Conservation (phyloP, 2,888 invertebrate genomes). For the Lumbricus terrestris region DNA sequence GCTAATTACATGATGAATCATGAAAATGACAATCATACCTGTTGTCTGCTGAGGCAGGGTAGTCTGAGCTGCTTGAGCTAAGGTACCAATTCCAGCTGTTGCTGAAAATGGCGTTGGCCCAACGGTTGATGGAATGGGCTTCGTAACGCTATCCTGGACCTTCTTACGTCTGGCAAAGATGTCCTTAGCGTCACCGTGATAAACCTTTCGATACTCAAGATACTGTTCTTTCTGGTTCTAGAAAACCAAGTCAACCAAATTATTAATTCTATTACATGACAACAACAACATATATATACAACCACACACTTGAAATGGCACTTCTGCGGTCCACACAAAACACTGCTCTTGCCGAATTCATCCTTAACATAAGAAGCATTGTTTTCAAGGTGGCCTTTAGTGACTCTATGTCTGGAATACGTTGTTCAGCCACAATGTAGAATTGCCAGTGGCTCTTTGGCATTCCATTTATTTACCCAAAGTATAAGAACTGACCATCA, state of each 20-base stretch:
- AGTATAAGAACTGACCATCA: too few relatives aligned
- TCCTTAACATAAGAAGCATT: too few relatives aligned
- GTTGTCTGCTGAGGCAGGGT: constrained; percentile 51
- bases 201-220: constrained; percentile 75
- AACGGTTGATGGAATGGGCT: constrained; percentile 34
- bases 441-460: too few relatives aligned
- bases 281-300: too few relatives aligned
- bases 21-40: not conserved
- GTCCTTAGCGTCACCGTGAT: constrained; percentile 74
- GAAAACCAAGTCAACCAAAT: not conserved
- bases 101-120: constrained; percentile 57
- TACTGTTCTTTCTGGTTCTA: constrained; percentile 76
- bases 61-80: constrained; percentile 56
- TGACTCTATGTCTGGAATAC: too few relatives aligned
- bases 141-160: constrained; percentile 34
- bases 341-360: too few relatives aligned
- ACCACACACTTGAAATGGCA: too few relatives aligned
- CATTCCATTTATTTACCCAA: too few relatives aligned
- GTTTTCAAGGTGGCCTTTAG: too few relatives aligned
- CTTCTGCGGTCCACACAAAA: too few relatives aligned
- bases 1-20: not conserved
- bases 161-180: constrained; percentile 67
- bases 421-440: too few relatives aligned
- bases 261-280: too few relatives aligned
- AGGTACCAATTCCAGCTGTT: constrained; percentile 52